Evolutionary conservation across 2,888 invertebrate genomes (phyloP), one percentile per base, ranked within the genome.

Genomic region (Tetragonula carbonaria): DNA sequence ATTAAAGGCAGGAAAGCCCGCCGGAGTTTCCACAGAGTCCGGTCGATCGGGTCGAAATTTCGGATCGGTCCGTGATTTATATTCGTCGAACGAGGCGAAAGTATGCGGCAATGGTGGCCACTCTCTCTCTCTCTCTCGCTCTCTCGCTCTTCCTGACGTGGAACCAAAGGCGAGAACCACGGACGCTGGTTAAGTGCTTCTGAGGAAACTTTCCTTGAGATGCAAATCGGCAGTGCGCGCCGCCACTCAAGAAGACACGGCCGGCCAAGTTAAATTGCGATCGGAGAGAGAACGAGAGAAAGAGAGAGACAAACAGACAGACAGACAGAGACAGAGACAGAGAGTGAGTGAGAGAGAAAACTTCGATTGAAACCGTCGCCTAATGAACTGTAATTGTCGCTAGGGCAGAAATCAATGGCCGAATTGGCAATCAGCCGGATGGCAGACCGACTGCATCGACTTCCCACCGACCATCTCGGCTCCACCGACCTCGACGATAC

Each of bases 311-410:
- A 2, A 2, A 28, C 28, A 28, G 28, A 28, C 28, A 28, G 28
- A 28, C 28, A 28, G 28, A 28, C 28, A 28, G 0, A 28, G 2
- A 28, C 28, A 28, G 38, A 45, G 38, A 33, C 33, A 45, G 38
- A 45, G 8, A 38, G 38, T 8, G 38, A 45, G 38, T 8, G 38
- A 45, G 38, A 8, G 8, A 45, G 38, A 53, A 14, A 14, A 53
- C n/a, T 55, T 63, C 80, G 89, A 89, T 85, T 85, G 86, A 82
- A 84, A 78, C 74, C 76, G 62, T 63, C 80, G 78, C 76, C 73
- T 90, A 90, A 90, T 90, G 82, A 89, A 81, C 88, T 81, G 84
- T 90, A 87, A 88, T 89, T 89, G 88, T 85, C 76, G 72, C 38
- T 23, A 45, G 8, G n/a, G 16, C 55, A 51, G 53, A 55, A 74